Evolutionary conservation across 1,140 invertebrate species (phyloP).

Genomic region (Drosophila carrolli): DNA sequence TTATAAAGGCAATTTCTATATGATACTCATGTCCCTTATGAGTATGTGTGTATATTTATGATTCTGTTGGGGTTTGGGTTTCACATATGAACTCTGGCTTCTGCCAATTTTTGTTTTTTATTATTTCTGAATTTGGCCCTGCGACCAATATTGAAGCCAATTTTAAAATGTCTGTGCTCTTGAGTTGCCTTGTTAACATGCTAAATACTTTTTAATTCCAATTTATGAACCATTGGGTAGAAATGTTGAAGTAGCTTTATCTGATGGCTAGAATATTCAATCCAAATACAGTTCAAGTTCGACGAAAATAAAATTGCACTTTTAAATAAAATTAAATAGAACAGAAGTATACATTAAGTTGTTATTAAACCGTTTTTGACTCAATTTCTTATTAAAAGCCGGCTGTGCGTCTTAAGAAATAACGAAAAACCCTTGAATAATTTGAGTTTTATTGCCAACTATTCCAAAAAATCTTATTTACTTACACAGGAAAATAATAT

Average conservation of each 20-base stretch:
- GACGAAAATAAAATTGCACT: no score
- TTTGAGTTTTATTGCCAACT: no score
- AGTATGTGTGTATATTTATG: constrained; percentile 23
- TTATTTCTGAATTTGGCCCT: constrained; percentile 50
- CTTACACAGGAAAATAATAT: no score
- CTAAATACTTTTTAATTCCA: constrained; percentile 78
- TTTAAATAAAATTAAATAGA: no score
- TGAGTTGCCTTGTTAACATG: constrained; percentile 72
- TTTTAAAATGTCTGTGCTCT: not conserved
- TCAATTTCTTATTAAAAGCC: no score
- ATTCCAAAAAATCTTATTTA: no score
- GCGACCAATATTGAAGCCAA: not conserved
- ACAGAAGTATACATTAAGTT: no score
- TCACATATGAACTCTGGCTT: constrained; percentile 54
- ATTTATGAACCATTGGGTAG: constrained; percentile 49
- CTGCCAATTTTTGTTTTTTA: constrained; percentile 62
- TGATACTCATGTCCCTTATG: constrained; percentile 21
- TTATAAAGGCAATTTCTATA: constrained; percentile 60
- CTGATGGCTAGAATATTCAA: not conserved
- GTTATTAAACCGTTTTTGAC: no score
- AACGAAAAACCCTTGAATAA: no score
- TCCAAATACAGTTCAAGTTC: not conserved
- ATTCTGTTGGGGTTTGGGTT: constrained; percentile 25
- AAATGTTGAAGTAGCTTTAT: not conserved
- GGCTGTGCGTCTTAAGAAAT: no score